A percentile compares a stretch with the other conserved stretches of the same genome.
phyloP scores from a whole-genome alignment of 2,797 vertebrate species.

The Aeoliscus strigatus region DNA sequence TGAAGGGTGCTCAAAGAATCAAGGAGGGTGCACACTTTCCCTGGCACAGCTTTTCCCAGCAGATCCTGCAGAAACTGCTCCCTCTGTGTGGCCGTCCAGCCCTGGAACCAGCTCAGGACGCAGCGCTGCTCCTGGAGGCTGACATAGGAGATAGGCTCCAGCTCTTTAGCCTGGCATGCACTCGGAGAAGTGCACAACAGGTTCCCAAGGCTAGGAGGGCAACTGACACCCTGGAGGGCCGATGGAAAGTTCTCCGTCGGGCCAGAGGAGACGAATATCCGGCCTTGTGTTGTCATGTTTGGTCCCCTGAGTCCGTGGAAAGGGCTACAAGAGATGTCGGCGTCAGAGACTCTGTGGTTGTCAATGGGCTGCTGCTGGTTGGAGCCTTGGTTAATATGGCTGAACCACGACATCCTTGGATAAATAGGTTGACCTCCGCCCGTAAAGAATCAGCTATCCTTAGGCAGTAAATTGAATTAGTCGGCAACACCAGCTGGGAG shows the following conservation, averaged over 20 bases:
- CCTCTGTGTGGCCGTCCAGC: constrained; percentile 77
- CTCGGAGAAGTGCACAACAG: constrained; percentile 54
- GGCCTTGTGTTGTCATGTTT: constrained; percentile 20
- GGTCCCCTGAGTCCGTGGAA: constrained; percentile 6
- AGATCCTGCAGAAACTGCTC: constrained; percentile 84
- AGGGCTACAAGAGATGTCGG: constrained; percentile 18
- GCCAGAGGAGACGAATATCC: constrained; percentile 26
- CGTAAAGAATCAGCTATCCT: background rate
- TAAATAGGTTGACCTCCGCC: background rate
- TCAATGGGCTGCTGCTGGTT: constrained; percentile 24
- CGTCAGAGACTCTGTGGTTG: constrained; percentile 15
- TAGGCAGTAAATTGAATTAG: constrained; percentile 3
- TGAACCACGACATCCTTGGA: constrained; percentile 71
- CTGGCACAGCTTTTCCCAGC: constrained; percentile 84
- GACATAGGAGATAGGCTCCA: constrained; percentile 76
- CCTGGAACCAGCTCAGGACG: constrained; percentile 85
- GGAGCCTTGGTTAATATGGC: constrained; percentile 47
- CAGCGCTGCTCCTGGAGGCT: constrained; percentile 87
- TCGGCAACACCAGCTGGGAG: background rate
- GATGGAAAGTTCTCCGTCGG: constrained; percentile 50
- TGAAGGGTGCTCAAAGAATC: constrained; percentile 82
- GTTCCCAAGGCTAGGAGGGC: constrained; percentile 61
- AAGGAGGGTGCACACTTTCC: constrained; percentile 83
- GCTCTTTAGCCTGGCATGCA: constrained; percentile 26
- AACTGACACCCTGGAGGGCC: constrained; percentile 35